Percentiles rank a stretch among this genome's conserved stretches.
Conservation (phyloP, 2,888 invertebrate genomes). For the Onthophagus sagittarius region DNA sequence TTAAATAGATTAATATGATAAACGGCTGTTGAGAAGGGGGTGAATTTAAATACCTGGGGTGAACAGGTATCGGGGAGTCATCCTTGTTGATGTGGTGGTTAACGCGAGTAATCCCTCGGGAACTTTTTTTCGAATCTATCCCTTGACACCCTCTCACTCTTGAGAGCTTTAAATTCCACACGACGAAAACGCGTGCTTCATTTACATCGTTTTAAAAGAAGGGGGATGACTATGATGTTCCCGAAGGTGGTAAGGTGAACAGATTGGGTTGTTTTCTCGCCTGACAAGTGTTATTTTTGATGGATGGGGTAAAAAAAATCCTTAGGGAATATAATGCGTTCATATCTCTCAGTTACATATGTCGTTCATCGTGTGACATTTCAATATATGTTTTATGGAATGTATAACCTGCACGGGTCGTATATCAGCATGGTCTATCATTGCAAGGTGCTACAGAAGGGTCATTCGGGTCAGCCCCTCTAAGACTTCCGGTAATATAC, state of each 20-base stretch:
- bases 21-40: constrained; percentile 26
- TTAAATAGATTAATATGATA: constrained; percentile 24
- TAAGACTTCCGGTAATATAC: constrained; percentile 25
- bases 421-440: constrained; percentile 50
- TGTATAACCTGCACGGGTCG: constrained; percentile 45
- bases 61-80: constrained; percentile 23
- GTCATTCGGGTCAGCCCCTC: constrained; percentile 29
- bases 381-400: constrained; percentile 50
- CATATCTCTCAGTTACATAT: constrained; percentile 38
- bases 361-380: constrained; percentile 42
- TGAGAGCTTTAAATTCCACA: constrained; percentile 35
- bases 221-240: constrained; percentile 4
- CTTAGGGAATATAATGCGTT: too few relatives aligned
- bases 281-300: constrained; percentile 13
- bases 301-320: constrained; percentile 13
- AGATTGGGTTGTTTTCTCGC: constrained; percentile 26
- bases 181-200: constrained; percentile 27
- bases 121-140: constrained; percentile 25
- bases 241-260: constrained; percentile 23
- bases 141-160: constrained; percentile 29
- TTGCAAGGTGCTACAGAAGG: constrained; percentile 45
- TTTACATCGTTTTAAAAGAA: constrained; percentile 34
- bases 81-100: constrained; percentile 31
- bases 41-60: constrained; percentile 31
- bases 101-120: constrained; percentile 34